Evolutionary conservation across 2,888 invertebrate species (phyloP), one percentile per base, ranked within the genome.

Genomic region (Oxyscelio sp.): DNA sequence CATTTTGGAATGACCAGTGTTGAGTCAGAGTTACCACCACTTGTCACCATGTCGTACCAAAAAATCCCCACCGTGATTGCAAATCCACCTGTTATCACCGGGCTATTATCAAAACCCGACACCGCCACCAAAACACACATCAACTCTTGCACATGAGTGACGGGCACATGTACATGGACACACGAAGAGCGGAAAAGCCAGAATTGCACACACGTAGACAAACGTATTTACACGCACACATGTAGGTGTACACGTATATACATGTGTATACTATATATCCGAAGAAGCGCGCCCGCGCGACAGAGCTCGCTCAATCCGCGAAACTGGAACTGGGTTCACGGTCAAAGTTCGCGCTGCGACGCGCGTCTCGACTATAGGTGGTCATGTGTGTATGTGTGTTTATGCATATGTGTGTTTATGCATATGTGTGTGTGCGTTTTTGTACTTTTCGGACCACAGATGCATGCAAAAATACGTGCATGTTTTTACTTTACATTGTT

Each of bases 341-440:
- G 86, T 86, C 86, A 86, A 83, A 85, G 86, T 85, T 86, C 86
- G 84, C 78, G 73, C 66, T 71, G 59, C 68, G 52, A 80, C 73
- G 70, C 71, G 73, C 73, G 78, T 73, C 61, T 54, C 75, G 77
- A 48, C 68, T 27, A 58, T 43, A 66, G 78, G 59, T 54, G 19
- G 38, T 45, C 38, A 19, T 71, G 65, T 66, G 38, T 45, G 21
- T 66, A 52, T 66, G 31, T 59, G 58, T 66, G 31, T 40, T 0
- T 22, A 17, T 38, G 56, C n/a, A n/a, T n/a, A n/a, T n/a, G n/a
- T n/a, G n/a, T n/a, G n/a, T n/a, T n/a, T n/a, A n/a, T n/a, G n/a
- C n/a, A n/a, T n/a, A n/a, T n/a, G n/a, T n/a, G n/a, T n/a, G n/a
- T n/a, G n/a, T n/a, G n/a, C n/a, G n/a, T n/a, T n/a, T n/a, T n/a